Conservation (phyloP, 2,888 invertebrate species). For the Protophormia terraenovae region DNA sequence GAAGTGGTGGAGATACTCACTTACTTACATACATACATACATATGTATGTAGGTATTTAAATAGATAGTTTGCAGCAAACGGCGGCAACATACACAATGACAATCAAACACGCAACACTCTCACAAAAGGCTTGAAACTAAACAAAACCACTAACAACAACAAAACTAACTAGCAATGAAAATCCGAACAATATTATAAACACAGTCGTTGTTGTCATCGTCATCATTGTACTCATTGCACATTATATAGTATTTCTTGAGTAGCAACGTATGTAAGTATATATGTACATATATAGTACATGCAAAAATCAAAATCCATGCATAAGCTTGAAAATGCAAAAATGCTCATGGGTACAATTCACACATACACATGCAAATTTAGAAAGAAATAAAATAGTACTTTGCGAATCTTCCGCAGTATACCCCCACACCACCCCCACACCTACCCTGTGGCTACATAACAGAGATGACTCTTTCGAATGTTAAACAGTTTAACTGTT, state of each 20-base stretch:
- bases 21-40: not conserved
- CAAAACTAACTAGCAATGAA: conserved; percentile 23
- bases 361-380: not conserved
- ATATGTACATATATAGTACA: not conserved
- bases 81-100: conserved; percentile 60
- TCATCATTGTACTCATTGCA: not conserved
- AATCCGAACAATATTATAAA: conserved; percentile 13
- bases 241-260: not conserved
- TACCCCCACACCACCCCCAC: not conserved
- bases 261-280: not conserved
- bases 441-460: not conserved
- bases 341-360: not conserved
- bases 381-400: too few species aligned
- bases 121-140: too few species aligned
- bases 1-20: conserved; percentile 32
- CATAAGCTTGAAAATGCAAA: not conserved
- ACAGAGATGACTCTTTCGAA: too few species aligned
- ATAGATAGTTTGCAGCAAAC: conserved; percentile 57
- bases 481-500: too few species aligned
- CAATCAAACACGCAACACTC: too few species aligned
- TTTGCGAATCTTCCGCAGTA: not conserved
- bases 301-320: conserved; percentile 33
- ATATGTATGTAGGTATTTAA: conserved; percentile 13
- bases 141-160: conserved; percentile 11
- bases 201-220: conserved; percentile 20